Conservation (phyloP, 2,797 vertebrate genomes). For the Sylvia borin region DNA sequence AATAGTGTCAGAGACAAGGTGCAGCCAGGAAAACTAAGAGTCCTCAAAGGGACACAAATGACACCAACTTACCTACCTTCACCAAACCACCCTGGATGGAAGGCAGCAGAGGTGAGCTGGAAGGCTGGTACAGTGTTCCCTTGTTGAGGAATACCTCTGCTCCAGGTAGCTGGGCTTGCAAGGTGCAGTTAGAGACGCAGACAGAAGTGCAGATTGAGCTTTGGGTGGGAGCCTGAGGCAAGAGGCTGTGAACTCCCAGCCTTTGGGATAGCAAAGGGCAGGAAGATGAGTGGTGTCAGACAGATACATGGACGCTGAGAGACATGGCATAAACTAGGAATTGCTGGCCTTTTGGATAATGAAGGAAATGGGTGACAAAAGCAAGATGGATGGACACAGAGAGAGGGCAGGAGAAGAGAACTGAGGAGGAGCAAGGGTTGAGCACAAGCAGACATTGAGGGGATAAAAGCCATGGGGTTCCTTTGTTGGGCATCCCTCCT, state of each 20-base stretch:
- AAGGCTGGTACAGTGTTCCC: fast-evolving
- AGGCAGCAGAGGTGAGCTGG: neutral
- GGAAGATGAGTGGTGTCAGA: neutral
- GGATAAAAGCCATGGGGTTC: neutral
- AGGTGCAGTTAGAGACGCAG: neutral
- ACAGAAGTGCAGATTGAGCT: neutral
- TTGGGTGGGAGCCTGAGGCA: neutral
- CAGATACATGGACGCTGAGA: neutral
- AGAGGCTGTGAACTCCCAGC: neutral
- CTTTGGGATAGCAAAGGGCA: neutral
- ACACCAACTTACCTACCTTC: neutral
- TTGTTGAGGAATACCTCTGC: neutral
- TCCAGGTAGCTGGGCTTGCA: neutral
- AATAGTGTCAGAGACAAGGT: neutral
- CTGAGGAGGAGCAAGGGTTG: neutral
- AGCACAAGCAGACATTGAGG: neutral
- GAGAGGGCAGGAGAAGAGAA: neutral
- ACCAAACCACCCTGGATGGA: neutral
- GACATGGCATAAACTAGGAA: neutral
- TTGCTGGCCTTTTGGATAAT: neutral
- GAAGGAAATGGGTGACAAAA: neutral
- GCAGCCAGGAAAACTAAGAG: neutral
- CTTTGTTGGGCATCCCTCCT: neutral
- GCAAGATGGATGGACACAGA: neutral
- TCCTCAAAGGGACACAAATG: neutral